These are phyloP conservation scores for Suricata suricatta DNA, from an alignment of 2,113 vertebrate species.

Conservation along the genomic window DNA sequence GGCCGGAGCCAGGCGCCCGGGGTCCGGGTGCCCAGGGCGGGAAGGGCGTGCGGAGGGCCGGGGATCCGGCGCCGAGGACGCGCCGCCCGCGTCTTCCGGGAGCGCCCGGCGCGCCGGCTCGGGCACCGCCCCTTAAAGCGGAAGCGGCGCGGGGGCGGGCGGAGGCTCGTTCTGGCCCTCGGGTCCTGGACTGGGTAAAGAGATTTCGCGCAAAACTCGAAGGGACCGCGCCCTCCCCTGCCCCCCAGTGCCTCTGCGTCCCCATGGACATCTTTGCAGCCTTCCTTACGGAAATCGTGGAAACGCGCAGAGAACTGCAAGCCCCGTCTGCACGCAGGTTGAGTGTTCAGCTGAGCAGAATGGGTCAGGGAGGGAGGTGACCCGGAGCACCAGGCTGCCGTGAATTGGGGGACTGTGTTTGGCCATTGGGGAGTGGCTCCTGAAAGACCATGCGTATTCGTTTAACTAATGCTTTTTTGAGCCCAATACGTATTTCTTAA, in stretches of 20 bases:
- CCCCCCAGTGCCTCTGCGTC: background rate
- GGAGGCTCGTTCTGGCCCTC: rapidly evolving
- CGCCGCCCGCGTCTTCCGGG: background rate
- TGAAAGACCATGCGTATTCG: background rate
- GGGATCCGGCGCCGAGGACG: background rate
- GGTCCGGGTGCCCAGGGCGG: too few relatives aligned
- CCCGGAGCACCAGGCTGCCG: background rate
- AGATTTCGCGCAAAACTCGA: background rate
- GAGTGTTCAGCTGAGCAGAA: background rate
- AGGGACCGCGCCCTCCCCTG: background rate
- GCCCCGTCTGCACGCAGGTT: background rate
- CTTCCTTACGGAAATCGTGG: background rate
- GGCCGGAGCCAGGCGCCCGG: background rate
- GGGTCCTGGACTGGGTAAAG: rapidly evolving
- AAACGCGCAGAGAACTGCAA: background rate
- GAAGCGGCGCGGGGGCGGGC: background rate
- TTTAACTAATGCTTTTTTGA: background rate
- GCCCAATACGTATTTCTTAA: background rate
- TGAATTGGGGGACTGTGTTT: background rate
- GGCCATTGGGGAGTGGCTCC: background rate
- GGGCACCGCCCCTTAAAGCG: conserved; percentile 65
- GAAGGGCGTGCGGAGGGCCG: too few relatives aligned
- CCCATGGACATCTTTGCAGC: background rate
- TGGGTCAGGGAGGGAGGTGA: rapidly evolving
- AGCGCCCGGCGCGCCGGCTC: background rate